Base-by-base conservation (phyloP, 2,888 invertebrate species). In the Mylabris sibirica region DNA sequence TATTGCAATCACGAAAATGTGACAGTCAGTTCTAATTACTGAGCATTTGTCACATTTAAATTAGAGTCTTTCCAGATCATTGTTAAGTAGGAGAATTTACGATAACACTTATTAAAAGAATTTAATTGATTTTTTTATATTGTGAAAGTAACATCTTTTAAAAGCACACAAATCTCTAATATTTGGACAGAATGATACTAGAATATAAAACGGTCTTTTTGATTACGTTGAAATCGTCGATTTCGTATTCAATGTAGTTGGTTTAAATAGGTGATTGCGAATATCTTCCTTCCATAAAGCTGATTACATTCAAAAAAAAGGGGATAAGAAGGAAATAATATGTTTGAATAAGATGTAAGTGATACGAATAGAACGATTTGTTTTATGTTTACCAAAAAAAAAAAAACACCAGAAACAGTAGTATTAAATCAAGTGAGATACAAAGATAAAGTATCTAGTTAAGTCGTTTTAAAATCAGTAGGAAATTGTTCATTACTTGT, bases 201-300 rank as follows among this genome's bases (percentile, higher is more conserved):
- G 63, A 65, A 73, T 75, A 74, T 74, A 70, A 75, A 76, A 74
- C 70, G 74, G 22, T 57, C 14, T 64, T 59, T 63, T 67, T 65
- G 74, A 76, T 77, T 75, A 75, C 74, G 74, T 73, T 69, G 67
- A 77, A 77, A 77, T 76, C 75, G 76, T 65, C 73, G 66, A 74
- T 77, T 76, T 66, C 75, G 75, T 76, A 77, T 77, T 77, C 78
- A 73, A 14, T 2, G 70, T 67, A 70, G 72, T 30, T 30, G 30
- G 66, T 70, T 70, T 60, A 66, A 71, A 72, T 67, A 53, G 26
- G n/a, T 57, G 57, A 26, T 57, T 9, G 53, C 76, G 65, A 74
- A 76, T 76, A 76, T 72, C 69, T 72, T 74, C 72, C 69, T 69
- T 73, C 76, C 75, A 78, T 76, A 77, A 77, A 78, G 72, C 75